Conservation (phyloP, 2,797 vertebrate genomes). For the Urosaurus nigricauda region DNA sequence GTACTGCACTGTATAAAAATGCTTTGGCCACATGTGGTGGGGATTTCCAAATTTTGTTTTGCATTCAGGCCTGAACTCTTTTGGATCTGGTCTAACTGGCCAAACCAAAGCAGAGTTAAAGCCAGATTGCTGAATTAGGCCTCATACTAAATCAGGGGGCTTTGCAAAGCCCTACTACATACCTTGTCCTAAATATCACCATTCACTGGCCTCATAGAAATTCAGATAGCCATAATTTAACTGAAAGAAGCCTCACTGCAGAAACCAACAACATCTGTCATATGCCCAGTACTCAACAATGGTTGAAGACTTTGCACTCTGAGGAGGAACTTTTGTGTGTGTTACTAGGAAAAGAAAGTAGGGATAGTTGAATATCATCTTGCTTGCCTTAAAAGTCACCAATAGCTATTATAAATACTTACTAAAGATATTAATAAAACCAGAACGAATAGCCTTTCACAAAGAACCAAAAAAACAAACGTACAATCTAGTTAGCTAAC, state of each 20-base stretch:
- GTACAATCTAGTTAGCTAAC: background rate
- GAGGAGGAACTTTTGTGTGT: background rate
- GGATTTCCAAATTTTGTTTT: too few species aligned
- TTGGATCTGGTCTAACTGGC: too few species aligned
- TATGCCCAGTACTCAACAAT: background rate
- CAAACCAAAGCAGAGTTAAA: too few species aligned
- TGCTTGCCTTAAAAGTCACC: background rate
- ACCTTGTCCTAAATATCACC: background rate
- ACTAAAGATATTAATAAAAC: background rate
- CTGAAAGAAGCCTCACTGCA: background rate
- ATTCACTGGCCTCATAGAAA: background rate
- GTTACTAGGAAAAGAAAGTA: background rate
- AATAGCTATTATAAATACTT: background rate
- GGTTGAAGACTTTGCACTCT: background rate
- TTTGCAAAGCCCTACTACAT: too few species aligned
- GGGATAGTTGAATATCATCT: background rate
- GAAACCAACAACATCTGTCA: background rate
- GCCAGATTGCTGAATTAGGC: too few species aligned
- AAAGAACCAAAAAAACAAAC: background rate
- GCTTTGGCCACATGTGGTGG: too few species aligned
- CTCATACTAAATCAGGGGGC: too few species aligned
- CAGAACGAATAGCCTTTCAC: background rate
- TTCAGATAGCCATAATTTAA: background rate
- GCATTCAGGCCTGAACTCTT: too few species aligned
- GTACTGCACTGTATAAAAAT: too few species aligned